A percentile compares a stretch with the other conserved stretches of the same genome.
phyloP scores from a whole-genome alignment of 2,888 invertebrate species.

The Eupithecia subumbrata region DNA sequence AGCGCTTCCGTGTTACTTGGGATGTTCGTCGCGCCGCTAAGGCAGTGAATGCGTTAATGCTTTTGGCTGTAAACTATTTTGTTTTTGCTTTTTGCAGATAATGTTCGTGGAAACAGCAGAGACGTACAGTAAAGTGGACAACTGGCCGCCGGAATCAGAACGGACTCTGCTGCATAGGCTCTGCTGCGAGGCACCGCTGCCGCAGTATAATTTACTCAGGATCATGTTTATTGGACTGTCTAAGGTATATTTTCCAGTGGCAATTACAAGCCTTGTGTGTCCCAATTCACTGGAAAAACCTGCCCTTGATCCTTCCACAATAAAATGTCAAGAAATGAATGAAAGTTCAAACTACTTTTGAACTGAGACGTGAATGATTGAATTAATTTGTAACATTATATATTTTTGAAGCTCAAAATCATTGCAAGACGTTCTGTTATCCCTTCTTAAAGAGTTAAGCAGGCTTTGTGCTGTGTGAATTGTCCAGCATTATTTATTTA shows the following conservation, averaged over 20 bases:
- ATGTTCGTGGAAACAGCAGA: slow-evolving; percentile 91
- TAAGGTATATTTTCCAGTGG: slow-evolving; percentile 69
- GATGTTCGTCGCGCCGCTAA: too few species aligned
- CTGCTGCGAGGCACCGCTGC: slow-evolving; percentile 94
- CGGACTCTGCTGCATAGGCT: slow-evolving; percentile 90
- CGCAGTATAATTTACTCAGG: slow-evolving; percentile 92
- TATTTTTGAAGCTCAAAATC: too few species aligned
- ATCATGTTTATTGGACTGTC: slow-evolving; percentile 92
- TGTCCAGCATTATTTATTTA: too few species aligned
- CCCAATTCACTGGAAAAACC: neutral
- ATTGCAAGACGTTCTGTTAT: too few species aligned
- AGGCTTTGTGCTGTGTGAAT: too few species aligned
- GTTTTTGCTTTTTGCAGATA: slow-evolving; percentile 68
- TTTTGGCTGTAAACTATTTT: too few species aligned
- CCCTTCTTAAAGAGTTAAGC: too few species aligned
- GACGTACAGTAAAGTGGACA: slow-evolving; percentile 91
- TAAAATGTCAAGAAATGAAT: neutral
- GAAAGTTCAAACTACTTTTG: too few species aligned
- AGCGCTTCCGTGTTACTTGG: too few species aligned
- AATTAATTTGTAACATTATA: too few species aligned
- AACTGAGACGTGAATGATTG: too few species aligned
- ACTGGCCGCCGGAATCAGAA: slow-evolving; percentile 97
- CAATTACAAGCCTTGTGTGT: neutral
- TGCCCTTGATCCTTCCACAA: neutral
- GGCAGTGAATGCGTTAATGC: too few species aligned